phyloP scores from a whole-genome alignment of 2,797 vertebrate genomes.

The Siniperca undulata region DNA sequence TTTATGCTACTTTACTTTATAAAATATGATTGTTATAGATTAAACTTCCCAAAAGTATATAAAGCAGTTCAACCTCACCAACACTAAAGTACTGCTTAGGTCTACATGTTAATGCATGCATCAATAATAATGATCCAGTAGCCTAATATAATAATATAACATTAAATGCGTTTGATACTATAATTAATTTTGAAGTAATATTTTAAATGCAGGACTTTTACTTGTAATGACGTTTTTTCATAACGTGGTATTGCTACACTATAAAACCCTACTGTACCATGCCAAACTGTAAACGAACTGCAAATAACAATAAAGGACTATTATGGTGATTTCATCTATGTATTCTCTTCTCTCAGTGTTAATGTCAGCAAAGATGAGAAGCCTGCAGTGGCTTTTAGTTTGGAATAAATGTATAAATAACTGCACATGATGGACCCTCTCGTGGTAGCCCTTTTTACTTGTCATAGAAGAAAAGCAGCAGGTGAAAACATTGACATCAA shows the following conservation, averaged over 20 bases:
- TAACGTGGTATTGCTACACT: not conserved
- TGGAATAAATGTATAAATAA: not conserved
- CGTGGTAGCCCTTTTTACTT: not conserved
- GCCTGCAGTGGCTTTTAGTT: not conserved
- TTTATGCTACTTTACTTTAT: not conserved
- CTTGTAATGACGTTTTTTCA: not conserved
- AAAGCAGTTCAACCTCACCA: not conserved
- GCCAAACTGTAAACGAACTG: not conserved
- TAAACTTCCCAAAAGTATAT: not conserved
- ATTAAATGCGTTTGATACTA: not conserved
- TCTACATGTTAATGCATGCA: not conserved
- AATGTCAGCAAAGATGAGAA: not conserved
- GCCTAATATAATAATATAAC: not conserved
- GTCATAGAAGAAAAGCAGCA: conserved; percentile 16
- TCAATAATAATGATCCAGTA: not conserved
- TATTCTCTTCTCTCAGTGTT: not conserved
- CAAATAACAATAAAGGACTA: not conserved
- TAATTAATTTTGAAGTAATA: not conserved
- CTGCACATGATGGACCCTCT: not conserved
- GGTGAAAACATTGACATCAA: not conserved
- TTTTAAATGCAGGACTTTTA: not conserved
- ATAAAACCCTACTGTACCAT: no score
- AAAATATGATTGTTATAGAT: not conserved
- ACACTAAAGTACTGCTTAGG: not conserved
- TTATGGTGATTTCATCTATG: not conserved